Conservation (phyloP, 2,888 invertebrate genomes). For the Pteria penguin region DNA sequence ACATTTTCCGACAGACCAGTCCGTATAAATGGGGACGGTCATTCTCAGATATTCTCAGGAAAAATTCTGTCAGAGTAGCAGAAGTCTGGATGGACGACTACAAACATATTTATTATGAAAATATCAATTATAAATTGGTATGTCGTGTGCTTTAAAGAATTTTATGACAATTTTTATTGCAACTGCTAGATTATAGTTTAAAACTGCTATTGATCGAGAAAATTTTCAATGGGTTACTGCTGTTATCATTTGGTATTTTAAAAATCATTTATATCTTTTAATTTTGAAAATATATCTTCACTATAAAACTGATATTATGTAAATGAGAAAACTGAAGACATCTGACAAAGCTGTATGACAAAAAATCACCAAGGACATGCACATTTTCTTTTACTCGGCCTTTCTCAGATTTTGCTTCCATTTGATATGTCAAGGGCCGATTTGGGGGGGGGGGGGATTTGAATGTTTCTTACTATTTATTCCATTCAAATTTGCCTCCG, state of each 20-base stretch:
- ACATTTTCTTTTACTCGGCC: too few relatives aligned
- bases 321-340: background rate
- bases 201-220: background rate
- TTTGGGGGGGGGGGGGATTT: too few relatives aligned
- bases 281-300: background rate
- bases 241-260: background rate
- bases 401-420: too few relatives aligned
- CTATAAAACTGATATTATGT: too few relatives aligned
- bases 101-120: constrained; percentile 73
- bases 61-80: constrained; percentile 94
- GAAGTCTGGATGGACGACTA: constrained; percentile 98
- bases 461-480: too few relatives aligned
- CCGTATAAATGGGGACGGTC: constrained; percentile 88
- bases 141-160: constrained; percentile 1
- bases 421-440: too few relatives aligned
- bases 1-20: constrained; percentile 93
- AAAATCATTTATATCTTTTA: background rate
- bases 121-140: constrained; percentile 50
- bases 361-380: too few relatives aligned
- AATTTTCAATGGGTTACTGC: background rate
- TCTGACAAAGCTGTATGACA: too few relatives aligned
- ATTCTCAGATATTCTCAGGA: constrained; percentile 90
- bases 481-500: too few relatives aligned
- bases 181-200: background rate
- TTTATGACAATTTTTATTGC: background rate